These are phyloP conservation scores for Phyllotreta striolata DNA, from an alignment of 2,888 invertebrate genomes.

Conservation along the genomic window DNA sequence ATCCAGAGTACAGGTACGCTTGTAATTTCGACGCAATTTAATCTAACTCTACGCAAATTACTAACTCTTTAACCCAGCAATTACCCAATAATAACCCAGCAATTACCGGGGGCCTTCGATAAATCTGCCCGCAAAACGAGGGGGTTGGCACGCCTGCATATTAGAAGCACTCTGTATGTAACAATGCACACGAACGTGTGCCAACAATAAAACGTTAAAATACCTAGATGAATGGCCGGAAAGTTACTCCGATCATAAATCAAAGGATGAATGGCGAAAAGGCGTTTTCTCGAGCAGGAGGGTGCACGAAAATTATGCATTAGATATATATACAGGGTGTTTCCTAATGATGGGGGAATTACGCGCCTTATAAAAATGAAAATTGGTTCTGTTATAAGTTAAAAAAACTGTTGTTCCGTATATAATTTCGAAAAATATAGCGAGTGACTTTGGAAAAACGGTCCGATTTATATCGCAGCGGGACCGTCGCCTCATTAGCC, in stretches of 20 bases:
- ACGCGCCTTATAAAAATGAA: too few species aligned
- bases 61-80: not conserved
- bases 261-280: conserved; percentile 24
- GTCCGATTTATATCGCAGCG: conserved; percentile 50
- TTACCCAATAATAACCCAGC: not conserved
- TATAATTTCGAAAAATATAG: not conserved
- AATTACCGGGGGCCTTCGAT: conserved; percentile 12
- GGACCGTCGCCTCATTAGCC: conserved; percentile 56
- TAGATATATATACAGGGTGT: too few species aligned
- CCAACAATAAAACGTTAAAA: conserved; percentile 54
- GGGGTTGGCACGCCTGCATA: conserved; percentile 9
- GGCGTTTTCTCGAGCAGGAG: conserved; percentile 29
- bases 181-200: conserved; percentile 53
- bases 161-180: conserved; percentile 36
- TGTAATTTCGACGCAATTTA: too few species aligned
- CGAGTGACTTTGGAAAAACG: conserved; percentile 52
- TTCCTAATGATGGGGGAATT: not conserved
- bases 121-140: conserved; percentile 22
- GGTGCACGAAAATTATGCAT: not conserved
- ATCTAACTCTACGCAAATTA: not conserved
- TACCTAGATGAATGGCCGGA: conserved; percentile 36
- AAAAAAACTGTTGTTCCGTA: too few species aligned
- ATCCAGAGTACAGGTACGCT: conserved; percentile 91
- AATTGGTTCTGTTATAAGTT: too few species aligned
- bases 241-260: too few species aligned